Evolutionary conservation across 2,113 vertebrate species (phyloP).

Genomic region (Chloropsis cyanopogon): DNA sequence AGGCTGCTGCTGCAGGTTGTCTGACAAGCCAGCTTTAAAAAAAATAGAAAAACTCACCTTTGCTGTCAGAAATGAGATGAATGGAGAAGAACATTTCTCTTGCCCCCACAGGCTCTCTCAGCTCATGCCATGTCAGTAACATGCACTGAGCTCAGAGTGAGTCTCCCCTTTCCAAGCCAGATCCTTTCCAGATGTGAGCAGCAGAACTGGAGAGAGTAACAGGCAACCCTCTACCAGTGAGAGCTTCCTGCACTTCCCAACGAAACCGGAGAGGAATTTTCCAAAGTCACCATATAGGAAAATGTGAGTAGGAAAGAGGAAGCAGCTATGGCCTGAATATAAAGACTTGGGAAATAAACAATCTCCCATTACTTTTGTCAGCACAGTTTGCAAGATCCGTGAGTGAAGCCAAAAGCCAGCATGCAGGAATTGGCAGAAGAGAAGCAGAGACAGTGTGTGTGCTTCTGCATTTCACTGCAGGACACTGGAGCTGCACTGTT

Average conservation of each 20-base stretch:
- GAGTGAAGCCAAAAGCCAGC: slow-evolving; percentile 15
- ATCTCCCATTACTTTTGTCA: slow-evolving; percentile 41
- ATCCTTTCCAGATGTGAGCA: slow-evolving; percentile 85
- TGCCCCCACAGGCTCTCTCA: slow-evolving; percentile 46
- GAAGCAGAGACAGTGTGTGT: background rate
- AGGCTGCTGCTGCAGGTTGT: background rate
- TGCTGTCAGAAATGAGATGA: slow-evolving; percentile 50
- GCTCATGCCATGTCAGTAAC: slow-evolving; percentile 79
- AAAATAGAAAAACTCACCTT: slow-evolving; percentile 49
- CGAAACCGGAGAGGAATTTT: slow-evolving; percentile 61
- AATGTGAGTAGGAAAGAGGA: slow-evolving; percentile 50
- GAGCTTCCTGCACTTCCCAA: slow-evolving; percentile 74
- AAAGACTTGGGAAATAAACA: slow-evolving; percentile 36
- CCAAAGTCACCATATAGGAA: slow-evolving; percentile 69
- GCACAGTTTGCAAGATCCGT: background rate
- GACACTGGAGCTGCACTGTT: background rate
- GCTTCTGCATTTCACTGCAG: background rate
- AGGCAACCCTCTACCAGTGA: slow-evolving; percentile 71
- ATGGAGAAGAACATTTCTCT: slow-evolving; percentile 56
- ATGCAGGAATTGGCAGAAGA: slow-evolving; percentile 26
- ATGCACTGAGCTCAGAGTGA: slow-evolving; percentile 14
- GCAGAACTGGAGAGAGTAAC: slow-evolving; percentile 46
- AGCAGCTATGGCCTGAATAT: slow-evolving; percentile 41
- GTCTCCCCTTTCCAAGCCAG: slow-evolving; percentile 66
- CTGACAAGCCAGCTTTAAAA: background rate